These are phyloP conservation scores for Oreotrochilus melanogaster DNA, from an alignment of 2,113 vertebrate genomes.

Conservation along the genomic window DNA sequence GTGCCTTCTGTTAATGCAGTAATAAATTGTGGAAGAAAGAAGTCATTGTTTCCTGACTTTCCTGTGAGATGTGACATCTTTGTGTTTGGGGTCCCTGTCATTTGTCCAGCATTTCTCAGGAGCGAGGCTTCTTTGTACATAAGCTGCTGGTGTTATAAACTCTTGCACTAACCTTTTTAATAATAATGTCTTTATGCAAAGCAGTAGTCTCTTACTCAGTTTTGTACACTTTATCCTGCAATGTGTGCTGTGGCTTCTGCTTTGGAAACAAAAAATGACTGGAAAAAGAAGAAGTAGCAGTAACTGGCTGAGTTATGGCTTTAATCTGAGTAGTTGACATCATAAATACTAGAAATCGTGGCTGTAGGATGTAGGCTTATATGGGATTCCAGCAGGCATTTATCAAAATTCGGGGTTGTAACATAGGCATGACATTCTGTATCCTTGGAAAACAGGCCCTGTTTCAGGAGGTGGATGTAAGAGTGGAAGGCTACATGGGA, in stretches of 20 bases:
- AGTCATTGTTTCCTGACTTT: neutral
- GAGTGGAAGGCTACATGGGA: constrained; percentile 95
- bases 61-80: neutral
- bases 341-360: neutral
- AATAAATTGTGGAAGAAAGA: neutral
- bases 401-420: neutral
- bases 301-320: neutral
- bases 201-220: neutral
- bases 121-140: neutral
- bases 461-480: constrained; percentile 90
- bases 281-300: neutral
- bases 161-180: neutral
- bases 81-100: neutral
- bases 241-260: neutral
- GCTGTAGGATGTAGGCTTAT: neutral
- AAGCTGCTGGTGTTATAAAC: neutral
- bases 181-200: neutral
- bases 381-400: neutral
- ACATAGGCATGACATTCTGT: neutral
- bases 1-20: neutral
- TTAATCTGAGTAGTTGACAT: neutral
- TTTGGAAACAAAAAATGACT: neutral
- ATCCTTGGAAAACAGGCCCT: constrained; percentile 81
- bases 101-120: neutral
- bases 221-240: neutral